Percentiles rank a stretch among this genome's conserved stretches.
Evolutionary conservation across 2,888 invertebrate genomes (phyloP).

Genomic region (Thymelicus sylvestris): DNA sequence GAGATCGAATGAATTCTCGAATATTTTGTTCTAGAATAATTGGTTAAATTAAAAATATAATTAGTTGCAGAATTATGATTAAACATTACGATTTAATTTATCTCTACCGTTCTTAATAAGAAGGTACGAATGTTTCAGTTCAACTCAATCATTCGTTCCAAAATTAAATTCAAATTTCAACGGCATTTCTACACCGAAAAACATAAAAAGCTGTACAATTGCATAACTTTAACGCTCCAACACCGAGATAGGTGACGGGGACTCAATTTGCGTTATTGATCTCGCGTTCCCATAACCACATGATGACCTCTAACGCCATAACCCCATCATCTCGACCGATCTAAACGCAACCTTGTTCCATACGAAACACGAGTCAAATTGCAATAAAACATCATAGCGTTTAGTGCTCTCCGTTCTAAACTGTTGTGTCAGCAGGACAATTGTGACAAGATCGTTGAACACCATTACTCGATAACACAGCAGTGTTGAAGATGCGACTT

Average conservation of each 20-base stretch:
- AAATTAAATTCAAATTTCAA: background rate
- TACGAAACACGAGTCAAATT: background rate
- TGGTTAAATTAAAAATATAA: too few relatives aligned
- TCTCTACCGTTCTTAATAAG: too few relatives aligned
- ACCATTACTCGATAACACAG: constrained; percentile 18
- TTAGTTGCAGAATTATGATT: too few relatives aligned
- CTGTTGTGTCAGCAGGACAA: constrained; percentile 28
- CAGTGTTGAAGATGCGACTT: constrained; percentile 13
- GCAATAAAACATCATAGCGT: background rate
- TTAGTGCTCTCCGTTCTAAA: constrained; percentile 13
- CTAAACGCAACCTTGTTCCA: constrained; percentile 9
- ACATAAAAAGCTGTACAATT: constrained; percentile 13
- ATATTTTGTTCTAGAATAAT: too few relatives aligned
- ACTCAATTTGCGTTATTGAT: constrained; percentile 70
- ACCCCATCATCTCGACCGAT: background rate
- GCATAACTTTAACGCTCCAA: constrained; percentile 26
- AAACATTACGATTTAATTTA: too few relatives aligned
- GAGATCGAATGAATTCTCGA: too few relatives aligned
- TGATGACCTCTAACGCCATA: constrained; percentile 1
- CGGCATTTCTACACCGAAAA: constrained; percentile 8
- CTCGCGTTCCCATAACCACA: constrained; percentile 49
- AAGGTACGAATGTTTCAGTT: background rate
- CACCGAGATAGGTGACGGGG: constrained; percentile 56
- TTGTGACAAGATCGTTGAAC: constrained; percentile 32
- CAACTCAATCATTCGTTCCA: background rate